A percentile compares a stretch with the other conserved stretches of the same genome.
Evolutionary conservation across 1,140 invertebrate genomes (phyloP).

Genomic region (Drosophila nebulosa): DNA sequence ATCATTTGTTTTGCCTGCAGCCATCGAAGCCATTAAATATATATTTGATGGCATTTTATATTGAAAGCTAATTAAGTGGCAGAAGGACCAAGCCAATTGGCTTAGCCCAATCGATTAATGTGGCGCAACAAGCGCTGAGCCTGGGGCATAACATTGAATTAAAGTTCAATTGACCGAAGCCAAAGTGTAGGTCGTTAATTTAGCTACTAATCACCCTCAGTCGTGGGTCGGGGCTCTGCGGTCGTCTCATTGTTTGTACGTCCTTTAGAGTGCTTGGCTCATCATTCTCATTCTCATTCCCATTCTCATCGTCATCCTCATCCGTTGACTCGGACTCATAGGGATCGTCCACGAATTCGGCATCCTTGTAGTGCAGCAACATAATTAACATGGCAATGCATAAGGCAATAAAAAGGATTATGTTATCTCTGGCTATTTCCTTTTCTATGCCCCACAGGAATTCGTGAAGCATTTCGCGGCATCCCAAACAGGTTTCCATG

Average conservation of each 20-base stretch:
- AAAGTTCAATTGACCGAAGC: conserved; percentile 65
- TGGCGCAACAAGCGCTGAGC: conserved; percentile 47
- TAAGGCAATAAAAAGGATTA: conserved; percentile 22
- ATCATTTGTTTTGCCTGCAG: conserved; percentile 33
- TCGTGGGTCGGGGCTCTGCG: not conserved
- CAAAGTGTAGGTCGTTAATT: conserved; percentile 41
- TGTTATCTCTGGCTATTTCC: conserved; percentile 58
- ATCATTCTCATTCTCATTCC: not conserved
- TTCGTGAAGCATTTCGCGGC: not conserved
- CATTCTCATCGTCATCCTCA: not conserved
- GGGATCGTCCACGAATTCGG: conserved; percentile 13
- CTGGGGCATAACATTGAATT: conserved; percentile 42
- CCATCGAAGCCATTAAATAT: conserved; percentile 53
- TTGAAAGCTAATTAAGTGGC: conserved; percentile 63
- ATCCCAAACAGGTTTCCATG: conserved; percentile 28
- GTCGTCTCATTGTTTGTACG: not conserved
- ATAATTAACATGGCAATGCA: conserved; percentile 20
- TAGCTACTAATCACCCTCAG: conserved; percentile 35
- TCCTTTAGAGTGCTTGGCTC: not conserved
- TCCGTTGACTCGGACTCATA: conserved; percentile 2
- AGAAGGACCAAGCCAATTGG: not conserved
- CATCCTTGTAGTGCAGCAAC: not conserved
- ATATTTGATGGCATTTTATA: conserved; percentile 56
- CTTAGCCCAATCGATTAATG: conserved; percentile 46
- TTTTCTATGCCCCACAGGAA: conserved; percentile 27